phyloP scores from a whole-genome alignment of 2,113 vertebrate species.

The Antennarius striatus region DNA sequence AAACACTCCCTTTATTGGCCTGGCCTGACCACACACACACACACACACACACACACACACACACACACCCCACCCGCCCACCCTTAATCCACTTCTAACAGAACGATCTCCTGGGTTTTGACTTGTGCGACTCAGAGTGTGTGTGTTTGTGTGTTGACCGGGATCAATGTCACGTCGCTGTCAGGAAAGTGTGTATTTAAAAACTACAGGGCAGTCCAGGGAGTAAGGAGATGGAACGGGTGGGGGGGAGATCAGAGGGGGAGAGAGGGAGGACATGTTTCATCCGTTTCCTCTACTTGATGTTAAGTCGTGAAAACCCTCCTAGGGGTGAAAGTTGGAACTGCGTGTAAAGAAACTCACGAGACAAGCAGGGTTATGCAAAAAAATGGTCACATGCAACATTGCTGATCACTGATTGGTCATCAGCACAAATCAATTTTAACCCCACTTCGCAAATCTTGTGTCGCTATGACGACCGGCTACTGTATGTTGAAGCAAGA shows the following conservation, averaged over 20 bases:
- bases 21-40: conserved; percentile 17
- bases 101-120: conserved; percentile 71
- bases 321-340: conserved; percentile 25
- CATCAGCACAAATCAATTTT: too few species aligned
- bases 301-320: conserved; percentile 59
- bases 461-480: too few species aligned
- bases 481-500: too few species aligned
- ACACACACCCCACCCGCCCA: conserved; percentile 17
- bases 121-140: conserved; percentile 28
- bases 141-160: background rate
- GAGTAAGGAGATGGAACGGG: conserved; percentile 40
- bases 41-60: conserved; percentile 29
- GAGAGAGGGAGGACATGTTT: conserved; percentile 44
- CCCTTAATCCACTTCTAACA: conserved; percentile 75
- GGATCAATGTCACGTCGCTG: conserved; percentile 71
- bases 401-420: too few species aligned
- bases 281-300: conserved; percentile 60
- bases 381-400: background rate
- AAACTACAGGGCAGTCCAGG: conserved; percentile 61
- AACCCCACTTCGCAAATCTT: too few species aligned
- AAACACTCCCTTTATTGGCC: conserved; percentile 77
- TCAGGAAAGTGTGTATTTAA: conserved; percentile 72
- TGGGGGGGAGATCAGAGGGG: conserved; percentile 3
- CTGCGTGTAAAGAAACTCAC: conserved; percentile 43
- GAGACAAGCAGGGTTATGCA: conserved; percentile 4